Conservation (phyloP, 2,797 vertebrate genomes). For the Lacerta agilis region DNA sequence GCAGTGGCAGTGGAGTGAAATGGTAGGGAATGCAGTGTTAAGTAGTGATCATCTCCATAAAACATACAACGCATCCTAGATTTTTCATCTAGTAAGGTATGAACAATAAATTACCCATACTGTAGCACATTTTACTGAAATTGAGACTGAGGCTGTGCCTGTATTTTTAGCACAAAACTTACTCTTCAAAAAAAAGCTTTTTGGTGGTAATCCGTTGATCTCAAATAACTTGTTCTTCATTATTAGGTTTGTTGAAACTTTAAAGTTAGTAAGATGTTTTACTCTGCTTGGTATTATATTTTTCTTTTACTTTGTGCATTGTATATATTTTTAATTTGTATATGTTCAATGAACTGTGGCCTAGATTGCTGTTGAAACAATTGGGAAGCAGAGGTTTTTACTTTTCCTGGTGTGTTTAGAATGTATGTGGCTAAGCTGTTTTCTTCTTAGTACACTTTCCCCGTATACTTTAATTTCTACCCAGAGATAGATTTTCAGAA, state of each 20-base stretch:
- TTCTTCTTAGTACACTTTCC: background rate
- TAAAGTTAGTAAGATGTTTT: background rate
- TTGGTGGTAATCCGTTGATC: background rate
- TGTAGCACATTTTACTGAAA: background rate
- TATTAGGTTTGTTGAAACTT: background rate
- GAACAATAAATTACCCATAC: background rate
- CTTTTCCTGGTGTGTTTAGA: background rate
- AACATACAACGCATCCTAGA: background rate
- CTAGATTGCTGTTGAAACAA: background rate
- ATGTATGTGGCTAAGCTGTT: background rate
- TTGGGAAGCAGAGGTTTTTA: background rate
- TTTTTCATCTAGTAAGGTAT: background rate
- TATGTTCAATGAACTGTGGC: background rate
- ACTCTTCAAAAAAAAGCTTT: background rate
- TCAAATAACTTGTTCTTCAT: background rate
- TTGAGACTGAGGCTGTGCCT: background rate
- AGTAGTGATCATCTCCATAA: background rate
- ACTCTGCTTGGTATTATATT: background rate
- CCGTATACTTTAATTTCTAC: background rate
- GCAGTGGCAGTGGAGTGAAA: background rate
- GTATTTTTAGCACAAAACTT: background rate
- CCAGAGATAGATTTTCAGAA: background rate
- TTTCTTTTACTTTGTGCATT: background rate
- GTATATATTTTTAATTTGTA: background rate
- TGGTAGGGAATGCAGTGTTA: background rate